Percentiles rank a stretch among this genome's conserved stretches.
These are phyloP conservation scores for Zenarchopterus dispar DNA, from an alignment of 2,797 vertebrate species.

Conservation along the genomic window DNA sequence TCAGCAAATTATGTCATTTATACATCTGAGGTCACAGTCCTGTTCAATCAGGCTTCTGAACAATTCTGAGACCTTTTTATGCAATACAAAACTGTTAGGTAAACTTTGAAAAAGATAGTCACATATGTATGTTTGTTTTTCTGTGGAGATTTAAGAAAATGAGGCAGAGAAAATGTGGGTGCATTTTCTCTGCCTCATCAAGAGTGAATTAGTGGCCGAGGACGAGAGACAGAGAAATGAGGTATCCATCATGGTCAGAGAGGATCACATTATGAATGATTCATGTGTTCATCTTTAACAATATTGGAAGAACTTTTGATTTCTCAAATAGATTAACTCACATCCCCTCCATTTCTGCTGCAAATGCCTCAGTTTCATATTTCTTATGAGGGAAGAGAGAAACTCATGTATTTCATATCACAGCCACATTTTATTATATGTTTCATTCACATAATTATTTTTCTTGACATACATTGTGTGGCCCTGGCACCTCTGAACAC, in stretches of 20 bases:
- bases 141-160: conserved; percentile 3
- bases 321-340: conserved; percentile 59
- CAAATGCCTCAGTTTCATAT: conserved; percentile 44
- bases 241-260: conserved; percentile 41
- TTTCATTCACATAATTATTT: conserved; percentile 37
- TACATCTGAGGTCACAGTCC: conserved; percentile 14
- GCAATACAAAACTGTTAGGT: background rate
- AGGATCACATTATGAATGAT: conserved; percentile 69
- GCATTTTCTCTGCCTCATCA: too few relatives aligned
- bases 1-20: conserved; percentile 1
- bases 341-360: conserved; percentile 15
- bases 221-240: conserved; percentile 28
- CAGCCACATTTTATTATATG: conserved; percentile 51
- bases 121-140: background rate
- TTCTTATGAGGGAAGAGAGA: conserved; percentile 28
- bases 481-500: conserved; percentile 4
- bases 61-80: conserved; percentile 7
- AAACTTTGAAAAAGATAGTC: background rate
- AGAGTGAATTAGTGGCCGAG: conserved; percentile 34
- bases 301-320: conserved; percentile 70
- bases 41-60: conserved; percentile 10
- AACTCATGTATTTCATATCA: conserved; percentile 31
- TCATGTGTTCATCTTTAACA: conserved; percentile 66
- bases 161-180: conserved; percentile 14
- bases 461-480: conserved; percentile 28